These are phyloP conservation scores for Baccha elongata DNA, from an alignment of 2,888 invertebrate species.

Conservation along the genomic window DNA sequence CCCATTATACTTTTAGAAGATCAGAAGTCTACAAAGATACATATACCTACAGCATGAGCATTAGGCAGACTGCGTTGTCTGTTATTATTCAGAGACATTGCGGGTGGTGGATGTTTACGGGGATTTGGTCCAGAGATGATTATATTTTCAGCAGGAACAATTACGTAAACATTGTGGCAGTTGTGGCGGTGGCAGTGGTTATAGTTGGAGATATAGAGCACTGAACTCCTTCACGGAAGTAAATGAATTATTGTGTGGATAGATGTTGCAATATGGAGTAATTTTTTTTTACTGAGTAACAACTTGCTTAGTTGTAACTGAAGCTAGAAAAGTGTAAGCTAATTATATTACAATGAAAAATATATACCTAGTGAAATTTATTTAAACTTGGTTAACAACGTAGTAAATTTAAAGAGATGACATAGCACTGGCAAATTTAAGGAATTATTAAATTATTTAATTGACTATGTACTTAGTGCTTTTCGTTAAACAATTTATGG, in stretches of 20 bases:
- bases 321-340: no score
- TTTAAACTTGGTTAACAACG: no score
- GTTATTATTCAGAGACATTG: constrained; percentile 14
- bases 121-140: constrained; percentile 9
- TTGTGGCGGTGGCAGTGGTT: constrained; percentile 17
- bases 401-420: no score
- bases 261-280: background rate
- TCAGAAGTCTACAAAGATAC: constrained; percentile 14
- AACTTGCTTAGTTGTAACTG: no score
- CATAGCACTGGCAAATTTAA: no score
- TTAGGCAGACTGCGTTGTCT: constrained; percentile 10
- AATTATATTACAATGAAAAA: no score
- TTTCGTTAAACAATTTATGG: no score
- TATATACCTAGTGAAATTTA: no score
- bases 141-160: constrained; percentile 30
- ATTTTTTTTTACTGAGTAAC: no score
- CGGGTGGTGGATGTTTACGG: constrained; percentile 10
- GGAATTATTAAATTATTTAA: no score
- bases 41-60: background rate
- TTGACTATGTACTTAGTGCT: no score
- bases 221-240: constrained; percentile 52
- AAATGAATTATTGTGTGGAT: constrained; percentile 7
- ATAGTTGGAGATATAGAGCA: constrained; percentile 26
- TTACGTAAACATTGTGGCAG: background rate
- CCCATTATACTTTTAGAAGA: constrained; percentile 26